Evolutionary conservation across 2,113 vertebrate species (phyloP), one percentile per base, ranked within the genome.

Genomic region (Petaurus breviceps): DNA sequence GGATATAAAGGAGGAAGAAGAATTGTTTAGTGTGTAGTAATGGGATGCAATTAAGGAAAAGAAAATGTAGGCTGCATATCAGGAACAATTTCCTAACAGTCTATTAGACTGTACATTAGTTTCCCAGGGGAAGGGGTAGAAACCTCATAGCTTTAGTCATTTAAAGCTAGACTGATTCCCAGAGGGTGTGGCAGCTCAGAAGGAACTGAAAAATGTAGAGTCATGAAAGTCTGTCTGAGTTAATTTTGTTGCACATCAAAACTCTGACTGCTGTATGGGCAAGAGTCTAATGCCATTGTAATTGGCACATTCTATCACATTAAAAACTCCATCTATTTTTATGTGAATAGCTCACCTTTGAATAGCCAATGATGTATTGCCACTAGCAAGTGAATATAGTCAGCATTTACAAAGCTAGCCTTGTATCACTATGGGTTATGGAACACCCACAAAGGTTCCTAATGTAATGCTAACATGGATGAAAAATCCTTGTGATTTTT

Each of bases 91-190:
- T 97, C 89, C 96, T 95, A 95, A 77, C 90, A 95, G 96, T 95
- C 97, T 97, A 96, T 97, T 97, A 97, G 97, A 90, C 57, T 95
- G 93, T 96, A 95, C 94, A 97, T 97, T 96, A 96, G 96, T 93
- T 54, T 96, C 95, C 94, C 95, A 46, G 90, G 94, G 97, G 97
- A 94, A 97, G 96, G 95, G 92, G 92, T 92, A 93, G 91, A 96
- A 96, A 90, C 92, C 68, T 97, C 96, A 95, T 93, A 96, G 95
- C 95, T 77, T 89, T 57, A 96, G 54, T 94, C 96, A 95, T 96
- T 97, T 94, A 95, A 92, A 95, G n/a, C 95, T 96, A 77, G 90
- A 94, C 93, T 94, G 94, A 95, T 92, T 95, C 97, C 94, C 97
- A 92, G 94, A 93, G 96, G 97, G 94, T 26, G 97, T 97, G 97